Conservation (phyloP, 2,113 vertebrate species). For the Sapajus apella region DNA sequence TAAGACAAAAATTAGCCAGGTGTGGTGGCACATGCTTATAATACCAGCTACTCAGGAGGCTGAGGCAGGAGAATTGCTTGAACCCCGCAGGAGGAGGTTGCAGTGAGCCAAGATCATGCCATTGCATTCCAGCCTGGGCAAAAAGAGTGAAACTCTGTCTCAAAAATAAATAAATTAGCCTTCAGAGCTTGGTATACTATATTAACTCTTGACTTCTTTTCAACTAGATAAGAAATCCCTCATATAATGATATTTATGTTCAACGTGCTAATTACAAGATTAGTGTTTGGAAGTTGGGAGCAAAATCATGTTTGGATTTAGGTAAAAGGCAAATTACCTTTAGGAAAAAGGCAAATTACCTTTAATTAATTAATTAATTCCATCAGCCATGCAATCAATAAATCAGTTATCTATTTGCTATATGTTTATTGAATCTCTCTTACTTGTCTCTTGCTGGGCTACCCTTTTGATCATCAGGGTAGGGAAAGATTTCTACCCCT, state of each 20-base stretch:
- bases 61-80: no score
- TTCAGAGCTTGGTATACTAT: not conserved
- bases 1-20: no score
- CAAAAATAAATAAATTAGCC: not conserved
- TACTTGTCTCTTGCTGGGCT: accelerated
- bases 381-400: not conserved
- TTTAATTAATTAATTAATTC: not conserved
- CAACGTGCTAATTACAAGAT: no score
- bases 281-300: not conserved
- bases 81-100: no score
- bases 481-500: not conserved
- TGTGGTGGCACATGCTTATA: no score
- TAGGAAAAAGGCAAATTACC: not conserved
- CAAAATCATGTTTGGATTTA: not conserved
- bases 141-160: no score
- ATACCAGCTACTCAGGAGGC: no score
- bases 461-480: not conserved
- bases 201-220: not conserved
- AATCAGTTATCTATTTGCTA: not conserved
- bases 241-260: not conserved
- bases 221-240: not conserved
- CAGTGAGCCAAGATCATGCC: no score
- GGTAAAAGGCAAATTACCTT: not conserved
- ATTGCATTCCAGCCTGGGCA: no score
- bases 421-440: not conserved